Base-by-base conservation (phyloP, 2,888 invertebrate genomes). In the Microctonus aethiopoides region DNA sequence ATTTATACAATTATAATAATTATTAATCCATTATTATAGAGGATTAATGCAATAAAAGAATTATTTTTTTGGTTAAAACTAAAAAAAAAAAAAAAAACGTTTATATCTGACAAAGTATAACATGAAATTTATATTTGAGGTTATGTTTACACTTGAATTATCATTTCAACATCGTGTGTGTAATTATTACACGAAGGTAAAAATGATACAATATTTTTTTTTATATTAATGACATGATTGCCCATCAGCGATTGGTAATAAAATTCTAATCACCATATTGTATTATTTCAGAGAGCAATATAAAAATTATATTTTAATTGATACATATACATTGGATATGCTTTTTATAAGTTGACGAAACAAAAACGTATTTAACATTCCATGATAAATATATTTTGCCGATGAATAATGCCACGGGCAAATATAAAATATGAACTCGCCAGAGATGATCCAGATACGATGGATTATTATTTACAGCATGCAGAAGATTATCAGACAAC, bases 341-440 rank as follows among this genome's bases (percentile, higher is more conserved):
- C 22, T 11, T 34, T 36, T 29, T 13, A 61, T 7, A 24, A 61
- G 26, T 61, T 61, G 39, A 36, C 22, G 20, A 39, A 11, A 26
- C 13, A n/a, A 39, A 41, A 63, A 77, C 16, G 51, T 61, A 71
- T 46, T 46, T n/a, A 29, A 57, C 7, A 32, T 57, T 32, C 16
- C 57, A 13, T 34, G 32, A 32, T 29, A 57, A 57, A 29, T 57
- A 29, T 26, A 26, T 57, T 57, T 29, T 10, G 32, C n/a, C 16
- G 57, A 32, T 32, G 16, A 81, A 74, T 79, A 20, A 86, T 86
- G 86, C 82, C 86, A 77, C 84, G 82, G 69, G 79, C 80, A 71
- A 82, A 85, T 70, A 78, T 86, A 56, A 86, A 84, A 66, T 86
- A 86, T 78, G 83, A 86, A 82, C 83, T 85, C 57, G 83, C 85